These are phyloP conservation scores for Elanus axillaris DNA, from an alignment of 2,113 vertebrate genomes.

Conservation along the genomic window DNA sequence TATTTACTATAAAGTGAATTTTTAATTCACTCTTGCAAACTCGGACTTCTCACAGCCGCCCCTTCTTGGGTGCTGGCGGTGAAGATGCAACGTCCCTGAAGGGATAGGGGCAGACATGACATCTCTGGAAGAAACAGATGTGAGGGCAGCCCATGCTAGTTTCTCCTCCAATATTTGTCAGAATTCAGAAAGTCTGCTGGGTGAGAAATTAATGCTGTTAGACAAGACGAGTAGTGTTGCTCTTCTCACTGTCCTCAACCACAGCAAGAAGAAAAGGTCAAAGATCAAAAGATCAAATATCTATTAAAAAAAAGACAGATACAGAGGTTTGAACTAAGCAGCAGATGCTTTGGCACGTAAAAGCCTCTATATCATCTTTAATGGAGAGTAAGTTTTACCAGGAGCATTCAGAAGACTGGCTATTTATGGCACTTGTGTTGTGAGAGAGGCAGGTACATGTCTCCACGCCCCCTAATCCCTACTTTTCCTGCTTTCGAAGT, in stretches of 20 bases:
- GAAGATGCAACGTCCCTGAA: not conserved
- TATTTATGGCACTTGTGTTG: not conserved
- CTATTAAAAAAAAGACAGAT: not conserved
- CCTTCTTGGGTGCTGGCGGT: not conserved
- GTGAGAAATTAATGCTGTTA: not conserved
- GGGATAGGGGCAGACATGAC: fast-evolving
- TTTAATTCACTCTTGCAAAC: not conserved
- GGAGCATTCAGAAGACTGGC: not conserved
- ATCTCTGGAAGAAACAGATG: not conserved
- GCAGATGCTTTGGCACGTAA: not conserved
- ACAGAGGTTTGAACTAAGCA: not conserved
- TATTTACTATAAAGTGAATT: not conserved
- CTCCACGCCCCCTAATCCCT: fast-evolving
- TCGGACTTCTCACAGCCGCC: too few relatives aligned
- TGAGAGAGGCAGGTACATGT: not conserved
- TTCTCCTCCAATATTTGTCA: not conserved
- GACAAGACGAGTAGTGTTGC: not conserved
- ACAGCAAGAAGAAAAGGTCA: not conserved
- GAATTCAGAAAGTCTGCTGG: not conserved
- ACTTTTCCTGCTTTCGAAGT: not conserved
- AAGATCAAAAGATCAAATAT: too few relatives aligned
- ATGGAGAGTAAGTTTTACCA: fast-evolving
- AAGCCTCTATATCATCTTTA: fast-evolving
- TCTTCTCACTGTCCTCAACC: not conserved
- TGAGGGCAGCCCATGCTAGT: not conserved